Percentiles rank a stretch among this genome's conserved stretches.
These are phyloP conservation scores for Anthopleura sola DNA, from an alignment of 64 coral and sea anemone species.

Conservation along the genomic window DNA sequence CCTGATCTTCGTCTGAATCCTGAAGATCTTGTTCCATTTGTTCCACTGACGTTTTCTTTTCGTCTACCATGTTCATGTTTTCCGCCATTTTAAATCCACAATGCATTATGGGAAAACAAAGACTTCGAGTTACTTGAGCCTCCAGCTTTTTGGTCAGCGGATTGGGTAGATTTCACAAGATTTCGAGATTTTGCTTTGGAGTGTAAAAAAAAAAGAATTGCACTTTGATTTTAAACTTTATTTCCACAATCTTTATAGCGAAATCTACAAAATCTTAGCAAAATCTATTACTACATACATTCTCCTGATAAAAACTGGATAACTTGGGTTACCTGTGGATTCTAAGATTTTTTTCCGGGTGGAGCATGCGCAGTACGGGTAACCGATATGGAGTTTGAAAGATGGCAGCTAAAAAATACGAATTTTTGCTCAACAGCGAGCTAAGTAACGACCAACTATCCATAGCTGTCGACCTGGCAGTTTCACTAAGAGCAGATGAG, in stretches of 20 bases:
- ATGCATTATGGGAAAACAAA: constrained; percentile 51
- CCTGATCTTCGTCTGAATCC: constrained; percentile 32
- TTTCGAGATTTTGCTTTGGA: too few species aligned
- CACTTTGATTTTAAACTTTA: too few species aligned
- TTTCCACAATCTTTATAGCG: too few species aligned
- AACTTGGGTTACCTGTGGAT: too few species aligned
- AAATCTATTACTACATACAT: too few species aligned
- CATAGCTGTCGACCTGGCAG: constrained; percentile 64
- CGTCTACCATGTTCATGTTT: constrained; percentile 62
- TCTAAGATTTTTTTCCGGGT: neutral
- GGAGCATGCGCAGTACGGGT: constrained; percentile 17
- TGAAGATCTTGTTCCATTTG: constrained; percentile 9
- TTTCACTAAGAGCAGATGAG: constrained; percentile 72
- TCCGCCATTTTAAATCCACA: constrained; percentile 91
- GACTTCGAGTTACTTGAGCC: too few species aligned
- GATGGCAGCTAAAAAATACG: constrained; percentile 12
- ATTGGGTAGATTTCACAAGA: too few species aligned
- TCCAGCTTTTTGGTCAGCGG: too few species aligned
- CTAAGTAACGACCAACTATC: constrained; percentile 50
- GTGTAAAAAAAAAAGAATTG: too few species aligned
- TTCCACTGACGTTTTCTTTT: constrained; percentile 17
- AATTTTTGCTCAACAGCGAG: constrained; percentile 1
- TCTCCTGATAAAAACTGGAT: too few species aligned
- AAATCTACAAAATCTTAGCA: too few species aligned
- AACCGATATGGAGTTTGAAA: constrained; percentile 21